Base-by-base conservation (phyloP, 2,888 invertebrate genomes). In the Beris chalybata region DNA sequence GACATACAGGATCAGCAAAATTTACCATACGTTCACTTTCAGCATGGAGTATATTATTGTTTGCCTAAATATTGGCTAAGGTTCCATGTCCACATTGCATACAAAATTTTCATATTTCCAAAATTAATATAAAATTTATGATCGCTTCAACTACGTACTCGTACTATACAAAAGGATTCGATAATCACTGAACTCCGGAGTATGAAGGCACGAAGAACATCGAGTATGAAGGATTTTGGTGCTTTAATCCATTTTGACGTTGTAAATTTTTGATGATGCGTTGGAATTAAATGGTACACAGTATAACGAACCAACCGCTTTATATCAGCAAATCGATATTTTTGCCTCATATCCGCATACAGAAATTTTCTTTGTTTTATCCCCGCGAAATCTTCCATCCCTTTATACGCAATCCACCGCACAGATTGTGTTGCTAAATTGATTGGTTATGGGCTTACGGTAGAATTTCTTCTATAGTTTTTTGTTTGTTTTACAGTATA, bases 231-330 rank as follows among this genome's bases (percentile, higher is more conserved):
- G 69, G 71, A 69, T 70, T 69, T 65, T 69, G 69, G 68, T 38
- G 71, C 68, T 71, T 72, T 72, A 72, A 72, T 72, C 72, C 71
- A 72, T 71, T 72, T 72, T 70, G 67, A 53, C 69, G 69, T 69
- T 69, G 67, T 72, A 68, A 70, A 72, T 70, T 71, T 71, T 72
- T 72, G 72, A 72, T 72, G 72, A 72, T 68, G 70, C 32, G 48
- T 31, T 58, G 31, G 48, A 55, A 58, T 67, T 59, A 50, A 55
- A 54, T 12, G 29, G 57, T 15, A 57, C 56, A 30, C 53, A 38
- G 12, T 47, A 47, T 61, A 43, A 31, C 13, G 13, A 38, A 7
- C 61, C 38, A 5, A 38, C n/a, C 30, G 48, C 47, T 50, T 22
- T 22, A 22, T 52, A 15, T 31, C 15, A 12, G 52, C 50, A 61